A percentile compares a stretch with the other conserved stretches of the same genome.
phyloP scores from a whole-genome alignment of 2,888 invertebrate genomes.

The Ornithoptera priamus region DNA sequence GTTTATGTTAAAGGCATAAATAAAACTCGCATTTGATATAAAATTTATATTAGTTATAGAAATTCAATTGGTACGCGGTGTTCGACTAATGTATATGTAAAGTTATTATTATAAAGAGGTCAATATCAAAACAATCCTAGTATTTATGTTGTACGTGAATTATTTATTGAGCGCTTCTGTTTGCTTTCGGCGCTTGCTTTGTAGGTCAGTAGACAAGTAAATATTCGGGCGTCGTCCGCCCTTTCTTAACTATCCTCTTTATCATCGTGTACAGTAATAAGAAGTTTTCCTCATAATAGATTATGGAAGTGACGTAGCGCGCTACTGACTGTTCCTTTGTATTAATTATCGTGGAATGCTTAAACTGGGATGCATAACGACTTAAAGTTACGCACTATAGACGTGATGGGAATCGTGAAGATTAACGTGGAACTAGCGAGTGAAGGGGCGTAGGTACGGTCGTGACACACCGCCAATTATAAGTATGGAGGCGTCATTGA shows the following conservation, averaged over 20 bases:
- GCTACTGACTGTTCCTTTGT: slow-evolving; percentile 4
- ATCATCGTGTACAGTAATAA: slow-evolving; percentile 34
- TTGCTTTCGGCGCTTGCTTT: slow-evolving; percentile 70
- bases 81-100: slow-evolving; percentile 39
- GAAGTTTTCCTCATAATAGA: slow-evolving; percentile 15
- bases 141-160: slow-evolving; percentile 63
- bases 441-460: slow-evolving; percentile 63
- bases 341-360: slow-evolving; percentile 29
- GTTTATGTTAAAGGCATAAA: not conserved
- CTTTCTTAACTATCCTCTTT: slow-evolving; percentile 49
- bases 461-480: slow-evolving; percentile 73
- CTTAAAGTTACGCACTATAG: slow-evolving; percentile 27
- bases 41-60: slow-evolving; percentile 16
- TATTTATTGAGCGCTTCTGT: slow-evolving; percentile 63
- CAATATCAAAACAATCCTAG: slow-evolving; percentile 68
- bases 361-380: slow-evolving; percentile 24
- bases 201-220: slow-evolving; percentile 65
- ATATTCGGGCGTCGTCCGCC: slow-evolving; percentile 50
- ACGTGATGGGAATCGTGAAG: slow-evolving; percentile 37
- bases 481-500: slow-evolving; percentile 74
- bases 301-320: slow-evolving; percentile 7
- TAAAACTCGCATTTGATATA: not conserved
- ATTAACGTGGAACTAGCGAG: slow-evolving; percentile 42
- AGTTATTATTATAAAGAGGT: slow-evolving; percentile 55
- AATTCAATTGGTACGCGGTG: slow-evolving; percentile 9